Evolutionary conservation across 2,113 vertebrate genomes (phyloP), one percentile per base, ranked within the genome.

Genomic region (Poicephalus gulielmi): DNA sequence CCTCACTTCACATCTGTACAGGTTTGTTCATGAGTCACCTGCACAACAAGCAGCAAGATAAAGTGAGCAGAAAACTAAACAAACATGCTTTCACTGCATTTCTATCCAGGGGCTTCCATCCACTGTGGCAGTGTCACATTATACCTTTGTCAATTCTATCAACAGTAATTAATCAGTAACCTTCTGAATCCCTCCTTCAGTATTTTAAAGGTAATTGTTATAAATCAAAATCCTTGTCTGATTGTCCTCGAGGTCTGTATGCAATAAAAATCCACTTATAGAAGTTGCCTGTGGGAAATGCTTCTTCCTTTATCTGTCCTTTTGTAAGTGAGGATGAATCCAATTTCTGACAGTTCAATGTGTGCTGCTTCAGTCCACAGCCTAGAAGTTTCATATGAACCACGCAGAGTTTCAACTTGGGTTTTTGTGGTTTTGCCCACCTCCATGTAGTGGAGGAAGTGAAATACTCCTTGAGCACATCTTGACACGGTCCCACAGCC

Each of bases 81-180:
- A 64, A 39, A 4, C 9, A 17, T 9, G 47, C 28, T 79, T 88
- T 57, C 71, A 27, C 64, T 41, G 52, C 18, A 39, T 87, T 17
- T 9, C 24, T 60, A 8, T 30, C 70, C 9, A 7, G 25, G 13
- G 50, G 27, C 41, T 83, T 47, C 46, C 55, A 37, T 24, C 31
- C 8, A 3, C 62, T 5, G 10, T n/a, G n/a, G 71, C 53, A 69
- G 49, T 1, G 47, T 10, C 44, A 43, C 59, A n/a, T 33, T 15
- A 50, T 1, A 64, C 44, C 33, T 25, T 5, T 37, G 47, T 84
- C 35, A 24, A 33, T 43, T 50, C 91, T 55, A 94, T 49, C 49
- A 76, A 81, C 66, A n/a, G 71, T 81, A 82, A 97, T 83, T 93
- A 86, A 95, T 82, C 37, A 92, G 83, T 31, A 67, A 83, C 49